Base-by-base conservation (phyloP, 2,113 vertebrate species). In the Glaucomys volans region DNA sequence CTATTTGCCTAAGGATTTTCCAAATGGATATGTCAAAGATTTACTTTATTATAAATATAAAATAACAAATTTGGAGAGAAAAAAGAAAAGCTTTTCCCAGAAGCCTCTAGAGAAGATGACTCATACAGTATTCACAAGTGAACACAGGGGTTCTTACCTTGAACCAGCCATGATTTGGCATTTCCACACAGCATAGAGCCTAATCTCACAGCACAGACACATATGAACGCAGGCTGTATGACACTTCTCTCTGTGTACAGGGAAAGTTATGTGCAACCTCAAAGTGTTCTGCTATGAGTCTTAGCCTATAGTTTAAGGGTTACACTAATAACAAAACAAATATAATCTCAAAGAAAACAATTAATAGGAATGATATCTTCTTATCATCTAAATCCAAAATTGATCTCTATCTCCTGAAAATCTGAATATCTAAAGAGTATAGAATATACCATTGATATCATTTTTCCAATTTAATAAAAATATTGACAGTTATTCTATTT, bases 11-110 rank as follows among this genome's bases (percentile, higher is more conserved):
- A 5, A 54, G 8, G 32, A 79, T 96, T 97, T 97, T 97, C 74
- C 64, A 94, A 59, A 44, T 90, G 35, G 26, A 24, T 32, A 72
- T 20, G 1, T 87, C 80, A 50, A 97, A 96, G 83, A 54, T 93
- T 88, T 94, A 92, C 90, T 95, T 89, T 92, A 69, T 77, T 91
- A 30, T 26, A 88, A 32, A 85, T 97, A 95, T 92, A 93, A 97
- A 76, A 32, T 77, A 79, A 91, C 6, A 95, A 62, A 35, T 42
- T n/a, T 24, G 54, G 80, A 2, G 69, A 26, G 2, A 22, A 18
- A 95, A 54, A 89, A 86, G 18, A 66, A 95, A 96, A 86, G n/a
- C 11, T 95, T 5, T 90, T 93, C 3, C 0, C 96, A 83, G 71
- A 97, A 95, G 71, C 72, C 1, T 91, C 77, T 96, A 24, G 66